These are phyloP conservation scores for Austrofundulus limnaeus DNA, from an alignment of 2,113 vertebrate species.

Conservation along the genomic window DNA sequence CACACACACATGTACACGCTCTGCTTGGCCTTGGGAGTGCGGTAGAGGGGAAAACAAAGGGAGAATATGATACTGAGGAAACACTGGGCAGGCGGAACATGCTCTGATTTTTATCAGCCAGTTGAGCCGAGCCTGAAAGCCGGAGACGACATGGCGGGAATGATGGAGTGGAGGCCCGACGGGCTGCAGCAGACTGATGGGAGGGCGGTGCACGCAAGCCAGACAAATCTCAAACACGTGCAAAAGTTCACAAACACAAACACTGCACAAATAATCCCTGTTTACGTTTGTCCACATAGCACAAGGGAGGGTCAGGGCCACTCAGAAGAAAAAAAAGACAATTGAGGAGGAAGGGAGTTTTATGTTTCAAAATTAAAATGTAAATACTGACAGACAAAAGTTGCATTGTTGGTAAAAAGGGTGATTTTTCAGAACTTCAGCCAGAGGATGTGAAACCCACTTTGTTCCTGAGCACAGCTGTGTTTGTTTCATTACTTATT, in stretches of 20 bases:
- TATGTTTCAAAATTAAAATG: too few species aligned
- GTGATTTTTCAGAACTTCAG: too few species aligned
- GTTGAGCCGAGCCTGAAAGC: conserved; percentile 58
- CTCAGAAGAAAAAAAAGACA: too few species aligned
- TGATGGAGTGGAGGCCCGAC: conserved; percentile 53
- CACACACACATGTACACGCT: conserved; percentile 18
- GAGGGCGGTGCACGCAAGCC: neutral
- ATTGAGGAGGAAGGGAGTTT: too few species aligned
- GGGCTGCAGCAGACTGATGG: conserved; percentile 45
- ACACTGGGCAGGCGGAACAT: conserved; percentile 70
- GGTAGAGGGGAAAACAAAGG: conserved; percentile 63
- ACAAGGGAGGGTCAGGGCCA: too few species aligned
- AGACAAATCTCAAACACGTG: conserved; percentile 11
- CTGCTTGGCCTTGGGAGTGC: conserved; percentile 53
- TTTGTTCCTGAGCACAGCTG: too few species aligned
- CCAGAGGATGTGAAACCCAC: too few species aligned
- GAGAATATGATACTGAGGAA: conserved; percentile 71
- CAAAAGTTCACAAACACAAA: neutral
- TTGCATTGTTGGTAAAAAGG: too few species aligned
- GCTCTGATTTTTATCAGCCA: conserved; percentile 72
- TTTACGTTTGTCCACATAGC: neutral
- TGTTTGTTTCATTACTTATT: too few species aligned
- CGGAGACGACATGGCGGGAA: conserved; percentile 56
- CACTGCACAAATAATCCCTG: neutral
- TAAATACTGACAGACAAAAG: too few species aligned